Evolutionary conservation across 2,888 invertebrate species (phyloP).

Genomic region (Hetaerina titia): DNA sequence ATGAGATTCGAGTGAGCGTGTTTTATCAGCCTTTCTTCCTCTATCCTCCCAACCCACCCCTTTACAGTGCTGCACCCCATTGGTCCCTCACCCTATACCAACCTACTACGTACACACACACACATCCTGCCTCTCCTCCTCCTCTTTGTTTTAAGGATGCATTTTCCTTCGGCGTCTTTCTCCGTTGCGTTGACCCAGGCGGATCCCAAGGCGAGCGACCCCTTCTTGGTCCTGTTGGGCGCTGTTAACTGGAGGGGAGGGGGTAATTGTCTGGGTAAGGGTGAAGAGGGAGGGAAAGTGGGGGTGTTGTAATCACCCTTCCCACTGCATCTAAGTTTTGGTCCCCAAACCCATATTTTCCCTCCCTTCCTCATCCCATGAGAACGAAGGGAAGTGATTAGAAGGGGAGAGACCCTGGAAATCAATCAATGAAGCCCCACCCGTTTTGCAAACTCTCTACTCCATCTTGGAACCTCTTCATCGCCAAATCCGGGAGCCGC

Average conservation of each 20-base stretch:
- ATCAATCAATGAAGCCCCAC: constrained; percentile 36
- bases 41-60: background rate
- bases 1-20: background rate
- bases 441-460: background rate
- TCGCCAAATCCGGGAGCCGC: too few relatives aligned
- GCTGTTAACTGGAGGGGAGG: too few relatives aligned
- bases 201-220: background rate
- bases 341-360: background rate
- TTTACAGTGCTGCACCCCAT: too few relatives aligned
- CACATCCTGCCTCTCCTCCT: background rate
- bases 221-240: too few relatives aligned
- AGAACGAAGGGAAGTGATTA: background rate
- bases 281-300: background rate
- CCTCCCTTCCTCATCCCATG: background rate
- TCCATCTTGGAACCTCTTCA: background rate
- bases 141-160: background rate
- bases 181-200: background rate
- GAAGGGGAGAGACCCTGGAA: background rate
- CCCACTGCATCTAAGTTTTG: background rate
- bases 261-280: background rate
- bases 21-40: background rate
- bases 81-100: too few relatives aligned
- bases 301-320: background rate
- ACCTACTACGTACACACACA: too few relatives aligned
- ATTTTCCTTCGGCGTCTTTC: too few relatives aligned